A percentile compares a stretch with the other conserved stretches of the same genome.
These are phyloP conservation scores for Parasteatoda tepidariorum DNA, from an alignment of 1,140 invertebrate genomes.

Conservation along the genomic window DNA sequence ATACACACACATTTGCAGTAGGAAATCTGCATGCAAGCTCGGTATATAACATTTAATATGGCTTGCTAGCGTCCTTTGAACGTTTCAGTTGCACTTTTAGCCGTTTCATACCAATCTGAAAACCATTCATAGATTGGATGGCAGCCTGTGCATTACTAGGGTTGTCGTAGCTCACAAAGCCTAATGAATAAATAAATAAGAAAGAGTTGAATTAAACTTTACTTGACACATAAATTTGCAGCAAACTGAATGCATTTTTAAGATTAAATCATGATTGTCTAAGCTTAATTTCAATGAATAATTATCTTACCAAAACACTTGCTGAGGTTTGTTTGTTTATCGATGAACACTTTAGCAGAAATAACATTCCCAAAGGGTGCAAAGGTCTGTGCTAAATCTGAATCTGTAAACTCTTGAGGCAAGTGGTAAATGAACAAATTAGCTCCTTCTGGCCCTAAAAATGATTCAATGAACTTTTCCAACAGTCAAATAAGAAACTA, in stretches of 20 bases:
- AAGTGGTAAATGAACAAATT: constrained; percentile 99
- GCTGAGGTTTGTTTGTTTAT: constrained; percentile 97
- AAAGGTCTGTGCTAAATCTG: constrained; percentile 93
- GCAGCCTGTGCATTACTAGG: constrained; percentile 95
- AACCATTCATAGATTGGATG: constrained; percentile 99
- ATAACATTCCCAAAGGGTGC: constrained; percentile 96
- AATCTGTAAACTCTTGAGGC: constrained; percentile 96
- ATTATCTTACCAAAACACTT: constrained; percentile 96
- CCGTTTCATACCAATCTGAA: constrained; percentile 99
- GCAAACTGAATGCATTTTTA: not conserved
- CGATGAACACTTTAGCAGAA: constrained; percentile 99
- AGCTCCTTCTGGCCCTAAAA: constrained; percentile 87
- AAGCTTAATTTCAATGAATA: not conserved
- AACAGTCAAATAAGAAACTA: not conserved
- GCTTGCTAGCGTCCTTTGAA: constrained; percentile 88
- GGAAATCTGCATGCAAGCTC: constrained; percentile 59
- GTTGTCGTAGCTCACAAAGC: constrained; percentile 99
- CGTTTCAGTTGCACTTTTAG: constrained; percentile 99
- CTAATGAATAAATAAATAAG: not conserved
- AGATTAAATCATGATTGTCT: not conserved
- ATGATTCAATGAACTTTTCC: not conserved
- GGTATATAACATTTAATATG: constrained; percentile 80
- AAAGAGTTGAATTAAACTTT: not conserved
- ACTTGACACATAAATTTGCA: not conserved
- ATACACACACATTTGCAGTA: constrained; percentile 56